phyloP scores from a whole-genome alignment of 2,797 vertebrate species.

The Urosaurus nigricauda region DNA sequence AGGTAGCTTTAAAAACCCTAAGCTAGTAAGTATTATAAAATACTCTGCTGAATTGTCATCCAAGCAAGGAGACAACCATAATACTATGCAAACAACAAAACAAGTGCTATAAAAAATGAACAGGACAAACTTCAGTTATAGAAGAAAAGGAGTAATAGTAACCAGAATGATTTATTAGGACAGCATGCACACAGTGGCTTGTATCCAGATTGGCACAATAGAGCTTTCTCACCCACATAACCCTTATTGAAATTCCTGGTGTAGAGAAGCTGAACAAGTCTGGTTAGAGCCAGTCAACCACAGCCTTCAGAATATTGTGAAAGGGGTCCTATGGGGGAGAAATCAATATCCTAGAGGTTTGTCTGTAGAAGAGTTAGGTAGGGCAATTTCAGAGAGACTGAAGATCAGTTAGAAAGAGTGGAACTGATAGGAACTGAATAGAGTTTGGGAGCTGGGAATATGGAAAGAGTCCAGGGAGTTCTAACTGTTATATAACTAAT shows the following conservation, averaged over 20 bases:
- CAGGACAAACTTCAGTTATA: background rate
- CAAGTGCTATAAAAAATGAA: background rate
- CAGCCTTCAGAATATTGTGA: background rate
- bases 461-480: too few species aligned
- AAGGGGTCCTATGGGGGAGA: too few species aligned
- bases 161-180: background rate
- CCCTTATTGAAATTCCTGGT: background rate
- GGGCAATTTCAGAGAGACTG: too few species aligned
- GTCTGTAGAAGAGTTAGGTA: too few species aligned
- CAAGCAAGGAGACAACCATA: background rate
- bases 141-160: background rate
- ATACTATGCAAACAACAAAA: background rate
- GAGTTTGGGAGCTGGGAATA: too few species aligned
- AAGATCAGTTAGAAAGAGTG: too few species aligned
- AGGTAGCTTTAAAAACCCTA: background rate
- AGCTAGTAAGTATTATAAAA: background rate
- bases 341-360: too few species aligned
- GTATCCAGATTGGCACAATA: background rate
- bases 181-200: background rate
- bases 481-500: too few species aligned
- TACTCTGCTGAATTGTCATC: background rate
- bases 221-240: background rate
- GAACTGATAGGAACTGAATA: too few species aligned
- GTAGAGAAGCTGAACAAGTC: too few species aligned
- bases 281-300: too few species aligned